A percentile compares a stretch with the other conserved stretches of the same genome.
phyloP scores from a whole-genome alignment of 1,140 invertebrate species.

The Lepidurus arcticus region DNA sequence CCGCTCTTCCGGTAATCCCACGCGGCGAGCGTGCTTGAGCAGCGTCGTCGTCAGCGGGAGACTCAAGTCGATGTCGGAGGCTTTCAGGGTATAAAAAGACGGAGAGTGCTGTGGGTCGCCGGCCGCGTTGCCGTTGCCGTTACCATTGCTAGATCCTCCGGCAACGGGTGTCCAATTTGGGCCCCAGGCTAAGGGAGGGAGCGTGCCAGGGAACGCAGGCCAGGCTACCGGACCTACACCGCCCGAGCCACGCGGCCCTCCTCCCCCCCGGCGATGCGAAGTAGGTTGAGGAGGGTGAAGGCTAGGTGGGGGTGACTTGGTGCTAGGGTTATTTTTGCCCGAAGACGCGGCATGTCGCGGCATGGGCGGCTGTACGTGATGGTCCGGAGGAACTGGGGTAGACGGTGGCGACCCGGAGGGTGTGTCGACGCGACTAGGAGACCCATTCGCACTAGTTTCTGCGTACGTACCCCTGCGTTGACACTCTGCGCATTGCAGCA shows the following conservation, averaged over 20 bases:
- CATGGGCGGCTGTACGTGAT: slow-evolving; percentile 27
- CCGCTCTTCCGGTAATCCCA: slow-evolving; percentile 35
- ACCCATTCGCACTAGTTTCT: slow-evolving; percentile 31
- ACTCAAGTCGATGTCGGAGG: slow-evolving; percentile 62
- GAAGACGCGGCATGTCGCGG: slow-evolving; percentile 14
- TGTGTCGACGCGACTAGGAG: slow-evolving; percentile 16
- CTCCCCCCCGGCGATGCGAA: slow-evolving; percentile 36
- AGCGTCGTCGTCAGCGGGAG: slow-evolving; percentile 80
- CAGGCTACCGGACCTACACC: slow-evolving; percentile 25
- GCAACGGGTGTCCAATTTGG: slow-evolving; percentile 39
- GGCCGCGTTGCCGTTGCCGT: slow-evolving; percentile 40
- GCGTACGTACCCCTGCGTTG: slow-evolving; percentile 74
- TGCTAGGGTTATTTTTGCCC: slow-evolving; percentile 22
- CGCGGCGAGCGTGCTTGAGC: slow-evolving; percentile 56
- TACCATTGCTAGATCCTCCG: slow-evolving; percentile 37
- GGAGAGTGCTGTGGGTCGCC: slow-evolving; percentile 24
- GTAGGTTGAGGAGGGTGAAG: slow-evolving; percentile 47
- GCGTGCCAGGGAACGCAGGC: slow-evolving; percentile 22
- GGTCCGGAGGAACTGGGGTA: slow-evolving; percentile 35
- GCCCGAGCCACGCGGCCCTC: slow-evolving; percentile 17
- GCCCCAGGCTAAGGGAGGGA: slow-evolving; percentile 22
- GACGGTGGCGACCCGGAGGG: slow-evolving; percentile 33
- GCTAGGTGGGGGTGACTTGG: slow-evolving; percentile 49
- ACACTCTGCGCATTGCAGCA: slow-evolving; percentile 87
- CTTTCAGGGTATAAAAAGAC: slow-evolving; percentile 35